Evolutionary conservation across 2,888 invertebrate species (phyloP), one percentile per base, ranked within the genome.

Genomic region (Ptychoptera contaminata): DNA sequence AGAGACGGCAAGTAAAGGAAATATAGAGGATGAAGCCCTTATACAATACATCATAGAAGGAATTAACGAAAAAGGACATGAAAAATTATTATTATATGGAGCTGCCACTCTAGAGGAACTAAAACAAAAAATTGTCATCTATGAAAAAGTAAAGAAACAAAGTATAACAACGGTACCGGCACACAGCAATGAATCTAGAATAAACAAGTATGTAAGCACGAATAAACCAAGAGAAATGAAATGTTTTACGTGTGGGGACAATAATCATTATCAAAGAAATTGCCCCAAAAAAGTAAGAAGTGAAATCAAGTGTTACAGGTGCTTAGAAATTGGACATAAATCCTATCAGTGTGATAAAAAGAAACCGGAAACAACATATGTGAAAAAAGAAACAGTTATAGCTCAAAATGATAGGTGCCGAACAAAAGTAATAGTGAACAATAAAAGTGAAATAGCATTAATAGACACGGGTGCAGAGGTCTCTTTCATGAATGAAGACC

Each of bases 31-130:
- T 30, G 56, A 49, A 41, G 54, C 53, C 4, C 37, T 62, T 7
- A 62, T 60, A 5, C 58, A 61, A 40, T 65, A 61, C 47, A 54
- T 62, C 0, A 60, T 63, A 4, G 60, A 64, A 47, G 62, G 59
- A 1, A 59, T 65, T 9, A 43, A 45, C 1, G 59, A 58, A 34
- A 12, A 16, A 2, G 43, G 43, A 5, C 8, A 16, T n/a, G 50
- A 51, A 23, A 50, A 51, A 43, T 30, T 39, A 2, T 43, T 50
- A 42, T 34, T 48, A 0, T 50, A 50, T 34, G 49, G 50, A 2
- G 48, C 50, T 8, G 43, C 36, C 8, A 37, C 47, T 41, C 9
- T 47, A 1, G 46, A 29, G 7, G 48, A 51, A 8, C 51, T 52
- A 38, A 51, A 50, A 37, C 39, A 45, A 8, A 51, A 50, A 41